Evolutionary conservation across 1,140 invertebrate species (phyloP).

Genomic region (Hirudo medicinalis): DNA sequence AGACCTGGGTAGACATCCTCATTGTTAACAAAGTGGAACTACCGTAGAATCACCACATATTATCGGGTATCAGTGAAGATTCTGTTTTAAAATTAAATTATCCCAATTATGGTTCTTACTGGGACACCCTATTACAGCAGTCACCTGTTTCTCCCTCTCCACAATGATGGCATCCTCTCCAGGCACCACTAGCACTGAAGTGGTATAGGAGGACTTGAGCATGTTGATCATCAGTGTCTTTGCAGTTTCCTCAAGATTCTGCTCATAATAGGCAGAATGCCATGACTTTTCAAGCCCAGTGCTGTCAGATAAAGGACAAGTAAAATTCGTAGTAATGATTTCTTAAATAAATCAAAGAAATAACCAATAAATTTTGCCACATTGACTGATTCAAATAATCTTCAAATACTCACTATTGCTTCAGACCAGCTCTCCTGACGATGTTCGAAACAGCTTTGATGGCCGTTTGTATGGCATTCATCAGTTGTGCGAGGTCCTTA

Average conservation of each 20-base stretch:
- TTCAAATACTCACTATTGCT: slow-evolving; percentile 41
- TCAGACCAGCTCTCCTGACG: slow-evolving; percentile 86
- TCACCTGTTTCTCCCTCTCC: slow-evolving; percentile 70
- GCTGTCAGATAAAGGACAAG: slow-evolving; percentile 68
- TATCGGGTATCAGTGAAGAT: too few species aligned
- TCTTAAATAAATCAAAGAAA: background rate
- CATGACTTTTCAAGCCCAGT: slow-evolving; percentile 62
- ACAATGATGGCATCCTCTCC: slow-evolving; percentile 79
- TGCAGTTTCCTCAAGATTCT: slow-evolving; percentile 92
- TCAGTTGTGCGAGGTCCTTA: slow-evolving; percentile 85
- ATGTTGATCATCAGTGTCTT: slow-evolving; percentile 98
- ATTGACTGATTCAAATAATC: background rate
- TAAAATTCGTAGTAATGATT: slow-evolving; percentile 12
- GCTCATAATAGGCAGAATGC: slow-evolving; percentile 94
- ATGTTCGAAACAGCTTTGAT: slow-evolving; percentile 93
- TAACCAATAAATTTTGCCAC: background rate
- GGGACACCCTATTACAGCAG: too few species aligned
- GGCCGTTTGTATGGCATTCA: slow-evolving; percentile 86
- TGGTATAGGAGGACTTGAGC: slow-evolving; percentile 83
- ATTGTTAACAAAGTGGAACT: too few species aligned
- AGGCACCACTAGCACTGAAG: slow-evolving; percentile 84
- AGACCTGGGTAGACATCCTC: too few species aligned
- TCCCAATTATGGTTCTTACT: too few species aligned
- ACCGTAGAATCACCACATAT: too few species aligned
- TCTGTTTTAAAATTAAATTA: too few species aligned